Evolutionary conservation across 2,888 invertebrate genomes (phyloP).

Genomic region (Uloborus plumipes): DNA sequence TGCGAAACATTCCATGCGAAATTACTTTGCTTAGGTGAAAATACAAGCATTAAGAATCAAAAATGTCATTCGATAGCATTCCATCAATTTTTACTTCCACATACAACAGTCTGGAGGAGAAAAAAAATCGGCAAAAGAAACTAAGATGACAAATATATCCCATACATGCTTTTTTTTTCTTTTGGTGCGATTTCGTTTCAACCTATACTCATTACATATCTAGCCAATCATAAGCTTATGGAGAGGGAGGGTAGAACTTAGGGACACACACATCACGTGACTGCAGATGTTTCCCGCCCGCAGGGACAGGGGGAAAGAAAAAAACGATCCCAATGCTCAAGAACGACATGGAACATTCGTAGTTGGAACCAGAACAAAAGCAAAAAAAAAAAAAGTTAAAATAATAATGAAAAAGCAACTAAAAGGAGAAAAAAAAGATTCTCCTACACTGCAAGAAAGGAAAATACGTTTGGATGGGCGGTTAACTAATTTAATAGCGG

Average conservation of each 20-base stretch:
- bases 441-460: constrained; percentile 17
- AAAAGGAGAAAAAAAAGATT: not conserved
- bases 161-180: too few species aligned
- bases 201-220: constrained; percentile 47
- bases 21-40: too few species aligned
- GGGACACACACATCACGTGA: constrained; percentile 29
- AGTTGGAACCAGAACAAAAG: constrained; percentile 10
- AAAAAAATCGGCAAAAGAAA: not conserved
- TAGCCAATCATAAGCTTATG: constrained; percentile 38
- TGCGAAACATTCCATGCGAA: too few species aligned
- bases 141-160: not conserved
- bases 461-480: constrained; percentile 28
- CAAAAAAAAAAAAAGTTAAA: constrained; percentile 7
- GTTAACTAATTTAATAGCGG: constrained; percentile 42
- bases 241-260: constrained; percentile 14
- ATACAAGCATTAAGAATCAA: too few species aligned
- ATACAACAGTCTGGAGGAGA: not conserved
- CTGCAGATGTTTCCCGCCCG: constrained; percentile 55
- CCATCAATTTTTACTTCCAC: not conserved
- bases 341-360: constrained; percentile 48
- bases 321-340: constrained; percentile 14
- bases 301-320: constrained; percentile 10
- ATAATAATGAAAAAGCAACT: too few species aligned
- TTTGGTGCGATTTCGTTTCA: not conserved
- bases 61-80: too few species aligned